Conservation (phyloP, 2,888 invertebrate genomes). For the Cristatella mucedo region DNA sequence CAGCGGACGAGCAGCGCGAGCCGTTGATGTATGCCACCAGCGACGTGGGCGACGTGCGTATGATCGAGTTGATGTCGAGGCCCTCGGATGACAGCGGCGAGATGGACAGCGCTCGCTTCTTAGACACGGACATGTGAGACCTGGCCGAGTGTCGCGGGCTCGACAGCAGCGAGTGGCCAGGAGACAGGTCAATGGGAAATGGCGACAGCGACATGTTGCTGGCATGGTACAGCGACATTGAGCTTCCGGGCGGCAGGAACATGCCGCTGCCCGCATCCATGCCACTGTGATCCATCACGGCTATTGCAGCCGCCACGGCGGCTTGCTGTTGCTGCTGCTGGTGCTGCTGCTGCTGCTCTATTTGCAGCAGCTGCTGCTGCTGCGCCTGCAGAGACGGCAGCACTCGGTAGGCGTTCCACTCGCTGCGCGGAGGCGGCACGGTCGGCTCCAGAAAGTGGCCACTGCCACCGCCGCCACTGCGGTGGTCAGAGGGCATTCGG, state of each 20-base stretch:
- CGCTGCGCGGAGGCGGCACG: constrained; percentile 16
- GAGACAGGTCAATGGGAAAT: constrained; percentile 21
- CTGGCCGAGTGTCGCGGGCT: constrained; percentile 31
- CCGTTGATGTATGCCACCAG: constrained; percentile 26
- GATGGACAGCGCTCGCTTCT: constrained; percentile 29
- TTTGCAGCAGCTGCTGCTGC: constrained; percentile 9
- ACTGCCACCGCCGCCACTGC: constrained; percentile 14
- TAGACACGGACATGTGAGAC: constrained; percentile 19
- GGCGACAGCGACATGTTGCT: constrained; percentile 24
- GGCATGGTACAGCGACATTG: constrained; percentile 18
- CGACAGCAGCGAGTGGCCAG: constrained; percentile 22
- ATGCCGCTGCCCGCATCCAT: too few species aligned
- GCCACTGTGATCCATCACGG: too few species aligned
- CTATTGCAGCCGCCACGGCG: too few species aligned
- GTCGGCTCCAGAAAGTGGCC: constrained; percentile 24
- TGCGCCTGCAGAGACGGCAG: constrained; percentile 18
- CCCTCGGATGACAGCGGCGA: constrained; percentile 30
- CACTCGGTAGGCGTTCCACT: constrained; percentile 24
- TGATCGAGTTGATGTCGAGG: constrained; percentile 36
- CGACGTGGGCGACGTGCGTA: constrained; percentile 39
- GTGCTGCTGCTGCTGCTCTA: too few species aligned
- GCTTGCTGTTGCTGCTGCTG: too few species aligned
- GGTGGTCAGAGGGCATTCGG: constrained; percentile 16
- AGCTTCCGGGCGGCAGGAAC: constrained; percentile 17
- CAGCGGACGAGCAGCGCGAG: constrained; percentile 8